Base-by-base conservation (phyloP, 2,113 vertebrate species). In the Gasterosteus aculeatus region DNA sequence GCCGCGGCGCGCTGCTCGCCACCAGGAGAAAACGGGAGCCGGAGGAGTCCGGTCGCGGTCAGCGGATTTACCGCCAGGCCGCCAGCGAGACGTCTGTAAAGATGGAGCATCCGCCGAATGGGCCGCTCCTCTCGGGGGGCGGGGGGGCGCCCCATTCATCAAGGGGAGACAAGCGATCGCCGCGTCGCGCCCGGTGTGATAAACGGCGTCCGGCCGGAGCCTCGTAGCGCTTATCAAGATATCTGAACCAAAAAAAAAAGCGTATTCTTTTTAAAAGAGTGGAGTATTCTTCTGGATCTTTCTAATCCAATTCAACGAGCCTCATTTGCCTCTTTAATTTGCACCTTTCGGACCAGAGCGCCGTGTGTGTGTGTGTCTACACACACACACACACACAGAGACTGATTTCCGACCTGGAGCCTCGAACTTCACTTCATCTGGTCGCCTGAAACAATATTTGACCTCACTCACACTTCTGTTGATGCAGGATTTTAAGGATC, bases 261-360 rank as follows among this genome's bases (percentile, higher is more conserved):
- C 56, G 9, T 9, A 1, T 38, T 73, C 31, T 59, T 70, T 31
- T 69, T n/a, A 33, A 65, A 67, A 56, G 67, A 49, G 16, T 54
- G 69, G 73, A 91, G 90, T 83, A 91, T 92, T 93, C 91, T 87
- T 84, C 38, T 1, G 73, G 62, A 87, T 89, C 85, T 35, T 35
- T 35, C 33, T 35, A 35, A 35, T 35, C 33, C 33, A 35, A 35
- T 35, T 35, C 3, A 35, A 82, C 19, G 41, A 60, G 66, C 51
- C 67, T 85, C 59, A 82, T 88, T 90, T 85, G 61, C 81, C 86
- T 91, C 86, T 41, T 91, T 83, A 79, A 93, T 91, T 91, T 71
- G 49, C 83, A 78, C 86, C 81, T 88, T 81, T 85, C 67, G 58
- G 60, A 18, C 54, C 44, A 39, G 61, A 87, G 54, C 59, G 49